Conservation (phyloP, 2,888 invertebrate genomes). For the Plemyria rubiginata region DNA sequence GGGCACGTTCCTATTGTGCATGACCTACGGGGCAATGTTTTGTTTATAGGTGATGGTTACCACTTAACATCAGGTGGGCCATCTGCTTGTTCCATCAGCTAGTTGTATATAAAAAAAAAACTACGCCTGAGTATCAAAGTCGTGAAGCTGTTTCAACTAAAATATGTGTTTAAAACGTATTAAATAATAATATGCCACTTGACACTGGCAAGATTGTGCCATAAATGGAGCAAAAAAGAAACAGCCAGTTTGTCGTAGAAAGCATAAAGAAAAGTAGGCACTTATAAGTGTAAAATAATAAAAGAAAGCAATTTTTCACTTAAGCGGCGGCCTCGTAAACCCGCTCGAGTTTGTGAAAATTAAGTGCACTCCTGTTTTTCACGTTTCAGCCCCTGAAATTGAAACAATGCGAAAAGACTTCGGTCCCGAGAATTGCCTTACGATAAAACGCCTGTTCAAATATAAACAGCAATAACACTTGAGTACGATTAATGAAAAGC, state of each 20-base stretch:
- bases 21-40: too few relatives aligned
- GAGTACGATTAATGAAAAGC: slow-evolving; percentile 27
- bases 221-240: background rate
- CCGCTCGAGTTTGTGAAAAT: slow-evolving; percentile 63
- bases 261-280: slow-evolving; percentile 2
- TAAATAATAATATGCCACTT: too few relatives aligned
- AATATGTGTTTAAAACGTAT: too few relatives aligned
- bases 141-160: too few relatives aligned
- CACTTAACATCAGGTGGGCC: too few relatives aligned
- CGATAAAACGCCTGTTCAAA: slow-evolving; percentile 37
- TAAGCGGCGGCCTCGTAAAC: slow-evolving; percentile 66
- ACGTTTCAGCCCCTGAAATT: slow-evolving; percentile 47
- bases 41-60: too few relatives aligned
- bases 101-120: too few relatives aligned
- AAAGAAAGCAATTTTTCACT: slow-evolving; percentile 71
- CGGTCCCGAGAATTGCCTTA: slow-evolving; percentile 18
- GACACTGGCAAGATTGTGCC: too few relatives aligned
- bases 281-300: slow-evolving; percentile 43
- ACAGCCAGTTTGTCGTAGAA: slow-evolving; percentile 3
- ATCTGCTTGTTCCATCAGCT: too few relatives aligned
- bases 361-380: slow-evolving; percentile 69
- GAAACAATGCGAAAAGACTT: slow-evolving; percentile 45
- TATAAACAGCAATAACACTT: slow-evolving; percentile 38
- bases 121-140: too few relatives aligned
- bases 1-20: too few relatives aligned